Percentiles rank a stretch among this genome's conserved stretches.
Evolutionary conservation across 2,888 invertebrate species (phyloP).

Genomic region (Papilio demoleus): DNA sequence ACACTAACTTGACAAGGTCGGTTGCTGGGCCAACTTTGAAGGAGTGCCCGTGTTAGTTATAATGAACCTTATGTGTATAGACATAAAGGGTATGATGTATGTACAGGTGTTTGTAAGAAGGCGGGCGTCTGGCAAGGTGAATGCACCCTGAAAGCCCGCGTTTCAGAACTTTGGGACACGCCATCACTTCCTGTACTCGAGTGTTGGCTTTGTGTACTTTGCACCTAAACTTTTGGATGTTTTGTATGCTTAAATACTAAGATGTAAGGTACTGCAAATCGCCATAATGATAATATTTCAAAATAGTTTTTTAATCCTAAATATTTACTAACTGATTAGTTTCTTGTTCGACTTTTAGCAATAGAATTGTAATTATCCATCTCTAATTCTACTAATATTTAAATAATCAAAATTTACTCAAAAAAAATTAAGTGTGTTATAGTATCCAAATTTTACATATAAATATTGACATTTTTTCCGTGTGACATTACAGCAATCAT

Average conservation of each 20-base stretch:
- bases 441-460: too few species aligned
- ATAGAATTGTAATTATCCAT: too few species aligned
- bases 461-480: too few species aligned
- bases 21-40: constrained; percentile 52
- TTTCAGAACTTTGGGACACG: constrained; percentile 74
- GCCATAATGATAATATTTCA: neutral
- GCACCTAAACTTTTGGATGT: constrained; percentile 27
- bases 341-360: too few species aligned
- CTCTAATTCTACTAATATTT: too few species aligned
- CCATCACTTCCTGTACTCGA: constrained; percentile 67
- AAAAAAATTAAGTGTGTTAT: too few species aligned
- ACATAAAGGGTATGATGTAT: constrained; percentile 47
- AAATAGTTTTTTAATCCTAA: neutral
- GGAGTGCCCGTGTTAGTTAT: constrained; percentile 41
- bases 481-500: too few species aligned
- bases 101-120: constrained; percentile 48
- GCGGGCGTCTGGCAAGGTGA: constrained; percentile 61
- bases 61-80: constrained; percentile 52
- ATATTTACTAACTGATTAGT: too few species aligned
- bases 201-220: constrained; percentile 56
- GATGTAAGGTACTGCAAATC: constrained; percentile 8
- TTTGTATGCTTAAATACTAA: constrained; percentile 19
- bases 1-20: constrained; percentile 52
- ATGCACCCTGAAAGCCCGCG: constrained; percentile 71
- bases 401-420: too few species aligned